Percentiles rank a stretch among this genome's conserved stretches.
Evolutionary conservation across 2,113 vertebrate species (phyloP).

Genomic region (Monopterus albus): DNA sequence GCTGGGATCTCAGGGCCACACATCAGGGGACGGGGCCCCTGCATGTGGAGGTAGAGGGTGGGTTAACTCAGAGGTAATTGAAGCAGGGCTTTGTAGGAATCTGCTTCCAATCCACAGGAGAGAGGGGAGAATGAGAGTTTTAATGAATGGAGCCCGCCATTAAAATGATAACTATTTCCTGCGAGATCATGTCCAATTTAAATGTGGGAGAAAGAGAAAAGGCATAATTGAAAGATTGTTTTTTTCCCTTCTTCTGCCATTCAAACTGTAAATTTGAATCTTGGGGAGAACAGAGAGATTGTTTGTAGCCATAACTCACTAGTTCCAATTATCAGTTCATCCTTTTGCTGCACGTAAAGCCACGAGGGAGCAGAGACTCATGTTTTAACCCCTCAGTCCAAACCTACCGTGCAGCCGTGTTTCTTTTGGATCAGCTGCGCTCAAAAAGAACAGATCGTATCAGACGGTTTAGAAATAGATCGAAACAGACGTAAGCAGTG

Average conservation of each 20-base stretch:
- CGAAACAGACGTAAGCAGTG: conserved; percentile 33
- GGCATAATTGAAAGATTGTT: conserved; percentile 82
- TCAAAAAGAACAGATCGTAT: conserved; percentile 49
- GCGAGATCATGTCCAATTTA: conserved; percentile 83
- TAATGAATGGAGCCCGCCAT: conserved; percentile 84
- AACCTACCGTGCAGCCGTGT: conserved; percentile 36
- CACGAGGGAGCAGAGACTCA: conserved; percentile 50
- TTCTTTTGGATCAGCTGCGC: conserved; percentile 31
- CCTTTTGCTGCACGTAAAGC: conserved; percentile 62
- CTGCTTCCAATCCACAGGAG: conserved; percentile 68
- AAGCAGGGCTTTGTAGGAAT: conserved; percentile 71
- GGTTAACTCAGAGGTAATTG: conserved; percentile 76
- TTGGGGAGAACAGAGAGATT: conserved; percentile 40
- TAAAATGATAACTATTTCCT: conserved; percentile 85
- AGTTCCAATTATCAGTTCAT: conserved; percentile 71
- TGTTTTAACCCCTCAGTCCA: conserved; percentile 44
- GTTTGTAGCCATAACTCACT: conserved; percentile 61
- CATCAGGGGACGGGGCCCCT: conserved; percentile 18
- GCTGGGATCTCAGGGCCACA: conserved; percentile 55
- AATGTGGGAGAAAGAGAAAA: conserved; percentile 70
- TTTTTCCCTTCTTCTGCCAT: conserved; percentile 72
- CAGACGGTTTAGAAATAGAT: conserved; percentile 16
- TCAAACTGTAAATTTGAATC: conserved; percentile 76
- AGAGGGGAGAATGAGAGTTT: conserved; percentile 74
- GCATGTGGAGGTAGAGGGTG: conserved; percentile 22